Evolutionary conservation across 2,113 vertebrate species (phyloP), one percentile per base, ranked within the genome.

Genomic region (Sceloporus undulatus): DNA sequence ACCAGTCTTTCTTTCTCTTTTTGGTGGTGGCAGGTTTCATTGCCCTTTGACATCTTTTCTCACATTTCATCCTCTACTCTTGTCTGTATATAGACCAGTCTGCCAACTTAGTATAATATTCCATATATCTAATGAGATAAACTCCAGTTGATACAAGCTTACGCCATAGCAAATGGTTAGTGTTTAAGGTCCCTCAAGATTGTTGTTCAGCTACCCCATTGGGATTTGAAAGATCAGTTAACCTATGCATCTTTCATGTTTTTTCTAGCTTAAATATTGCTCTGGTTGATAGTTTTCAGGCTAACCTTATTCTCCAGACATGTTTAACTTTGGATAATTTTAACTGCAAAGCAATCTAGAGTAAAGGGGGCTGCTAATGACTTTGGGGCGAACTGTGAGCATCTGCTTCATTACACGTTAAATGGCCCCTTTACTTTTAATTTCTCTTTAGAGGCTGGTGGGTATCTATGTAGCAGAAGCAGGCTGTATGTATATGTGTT

Each of bases 281-380:
- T 71, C 27, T 71, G 25, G 25, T 71, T 29, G 68, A 29, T 11
- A 71, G 68, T 29, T 71, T 71, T 71, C 68, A 71, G 59, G 38
- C 0, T 13, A 88, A 40, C 80, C 85, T 90, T 74, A 73, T 74
- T 94, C 82, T 85, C 91, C 89, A 93, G 90, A 87, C 65, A 88
- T 40, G 86, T 52, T 52, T 87, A 29, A 66, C 93, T 94, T 90
- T 85, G 91, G 34, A 82, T 62, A 83, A 90, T 92, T 94, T 94
- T 94, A 93, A 91, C 87, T 89, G 82, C 87, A 87, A 83, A 18
- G 92, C 90, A 92, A 94, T 91, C 94, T 94, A 86, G 95, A 89
- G 25, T 88, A 92, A 85, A 91, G 89, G 87, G 87, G 52, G 38
- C 78, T 93, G 88, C 65, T 95, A 95, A 95, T 94, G 94, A 91